Base-by-base conservation (phyloP, 2,888 invertebrate genomes). In the Hanleya hanleyi region DNA sequence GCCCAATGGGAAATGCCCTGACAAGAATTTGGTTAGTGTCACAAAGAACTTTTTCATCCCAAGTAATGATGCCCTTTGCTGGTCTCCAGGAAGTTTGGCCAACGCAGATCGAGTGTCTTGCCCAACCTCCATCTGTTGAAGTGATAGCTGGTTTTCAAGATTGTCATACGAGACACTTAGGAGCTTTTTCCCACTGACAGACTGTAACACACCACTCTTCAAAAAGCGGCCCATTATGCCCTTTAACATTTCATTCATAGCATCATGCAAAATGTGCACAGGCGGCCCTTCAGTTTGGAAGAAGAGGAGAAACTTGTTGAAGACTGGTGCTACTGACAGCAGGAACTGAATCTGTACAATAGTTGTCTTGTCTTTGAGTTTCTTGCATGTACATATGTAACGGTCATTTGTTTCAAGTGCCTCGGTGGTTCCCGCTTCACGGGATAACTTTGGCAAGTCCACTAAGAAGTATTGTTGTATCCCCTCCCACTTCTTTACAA, bases 261-360 rank as follows among this genome's bases (percentile, higher is more conserved):
- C n/a, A n/a, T n/a, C n/a, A n/a, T n/a, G n/a, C n/a, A n/a, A n/a
- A n/a, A n/a, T n/a, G n/a, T n/a, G n/a, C n/a, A n/a, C n/a, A n/a
- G n/a, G n/a, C n/a, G n/a, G n/a, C n/a, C n/a, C n/a, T n/a, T n/a
- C n/a, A n/a, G n/a, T n/a, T n/a, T n/a, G n/a, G n/a, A n/a, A n/a
- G n/a, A n/a, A n/a, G n/a, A n/a, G n/a, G 7, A 75, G 73, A 65
- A 77, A 77, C 9, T 49, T 65, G 67, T 74, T 67, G 67, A 62
- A 77, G n/a, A 77, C 64, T 33, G 71, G 18, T 49, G 38, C 47
- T 38, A 73, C 51, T 64, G 73, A 71, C 0, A 70, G 65, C 66
- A 78, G 26, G 66, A 73, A 76, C 51, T 76, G 61, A 38, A 78
- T 71, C 69, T 78, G 72, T 33, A 74, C 49, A 36, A 69, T 69